Percentiles rank a stretch among this genome's conserved stretches.
These are phyloP conservation scores for Cephalotes varians DNA, from an alignment of 2,888 invertebrate species.

Conservation along the genomic window DNA sequence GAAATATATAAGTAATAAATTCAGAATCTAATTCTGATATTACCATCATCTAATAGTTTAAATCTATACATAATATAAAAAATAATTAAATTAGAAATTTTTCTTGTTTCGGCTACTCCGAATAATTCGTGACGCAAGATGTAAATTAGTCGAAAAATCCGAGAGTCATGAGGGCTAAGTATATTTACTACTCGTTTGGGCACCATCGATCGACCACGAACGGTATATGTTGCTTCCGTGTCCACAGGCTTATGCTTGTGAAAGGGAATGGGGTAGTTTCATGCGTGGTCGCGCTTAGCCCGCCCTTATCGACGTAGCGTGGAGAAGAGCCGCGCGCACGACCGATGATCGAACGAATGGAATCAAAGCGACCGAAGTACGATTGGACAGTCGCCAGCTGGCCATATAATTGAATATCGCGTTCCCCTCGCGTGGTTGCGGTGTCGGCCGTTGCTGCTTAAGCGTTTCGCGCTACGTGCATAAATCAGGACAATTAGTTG, in stretches of 20 bases:
- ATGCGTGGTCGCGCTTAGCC: constrained; percentile 69
- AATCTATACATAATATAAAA: background rate
- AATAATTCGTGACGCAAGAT: background rate
- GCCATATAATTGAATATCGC: constrained; percentile 79
- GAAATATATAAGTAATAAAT: background rate
- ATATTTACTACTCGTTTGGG: constrained; percentile 33
- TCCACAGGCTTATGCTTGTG: constrained; percentile 45
- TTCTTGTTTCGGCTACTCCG: background rate
- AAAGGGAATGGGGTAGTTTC: constrained; percentile 57
- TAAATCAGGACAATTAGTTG: constrained; percentile 79
- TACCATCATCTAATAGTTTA: background rate
- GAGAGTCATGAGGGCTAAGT: background rate
- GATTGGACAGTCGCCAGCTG: constrained; percentile 79
- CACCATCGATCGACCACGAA: constrained; percentile 41
- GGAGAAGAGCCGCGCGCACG: constrained; percentile 53
- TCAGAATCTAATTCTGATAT: background rate
- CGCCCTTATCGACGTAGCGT: constrained; percentile 60
- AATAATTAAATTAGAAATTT: background rate
- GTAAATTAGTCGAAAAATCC: background rate
- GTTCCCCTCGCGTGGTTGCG: constrained; percentile 69
- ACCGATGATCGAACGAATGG: constrained; percentile 67
- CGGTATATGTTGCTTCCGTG: constrained; percentile 18
- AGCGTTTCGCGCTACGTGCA: constrained; percentile 62
- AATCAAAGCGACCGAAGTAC: constrained; percentile 74
- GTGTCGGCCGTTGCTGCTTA: constrained; percentile 64